A percentile compares a stretch with the other conserved stretches of the same genome.
Conservation (phyloP, 2,797 vertebrate genomes). For the Petrocephalus sullivani region DNA sequence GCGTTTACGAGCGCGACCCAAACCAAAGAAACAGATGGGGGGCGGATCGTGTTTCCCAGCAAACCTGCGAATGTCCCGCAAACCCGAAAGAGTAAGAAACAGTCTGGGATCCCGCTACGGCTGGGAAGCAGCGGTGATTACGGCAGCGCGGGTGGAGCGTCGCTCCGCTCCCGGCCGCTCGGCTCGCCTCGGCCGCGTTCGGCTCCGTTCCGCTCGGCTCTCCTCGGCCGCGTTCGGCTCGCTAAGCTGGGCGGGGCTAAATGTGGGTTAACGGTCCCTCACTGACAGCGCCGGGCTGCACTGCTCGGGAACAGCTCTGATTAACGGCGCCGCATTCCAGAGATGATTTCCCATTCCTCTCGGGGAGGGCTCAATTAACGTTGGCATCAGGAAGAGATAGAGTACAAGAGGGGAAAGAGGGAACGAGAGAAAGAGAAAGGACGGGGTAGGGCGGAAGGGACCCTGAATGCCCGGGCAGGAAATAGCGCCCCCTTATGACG, state of each 20-base stretch:
- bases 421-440: constrained; percentile 14
- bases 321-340: constrained; percentile 10
- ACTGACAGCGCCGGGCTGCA: not conserved
- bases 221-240: not conserved
- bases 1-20: not conserved
- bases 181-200: not conserved
- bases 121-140: not conserved
- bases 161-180: not conserved
- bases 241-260: not conserved
- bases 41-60: not conserved
- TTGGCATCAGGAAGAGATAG: not conserved
- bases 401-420: not conserved
- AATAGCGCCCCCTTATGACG: constrained; percentile 27
- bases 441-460: not conserved
- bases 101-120: not conserved
- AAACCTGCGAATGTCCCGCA: not conserved
- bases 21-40: not conserved
- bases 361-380: not conserved
- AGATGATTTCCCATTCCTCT: constrained; percentile 1
- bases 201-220: not conserved
- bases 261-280: not conserved
- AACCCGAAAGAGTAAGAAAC: too few species aligned
- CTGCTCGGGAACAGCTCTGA: not conserved
- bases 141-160: not conserved
- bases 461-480: constrained; percentile 33